Evolutionary conservation across 2,888 invertebrate genomes (phyloP).

Genomic region (Panopea generosa): DNA sequence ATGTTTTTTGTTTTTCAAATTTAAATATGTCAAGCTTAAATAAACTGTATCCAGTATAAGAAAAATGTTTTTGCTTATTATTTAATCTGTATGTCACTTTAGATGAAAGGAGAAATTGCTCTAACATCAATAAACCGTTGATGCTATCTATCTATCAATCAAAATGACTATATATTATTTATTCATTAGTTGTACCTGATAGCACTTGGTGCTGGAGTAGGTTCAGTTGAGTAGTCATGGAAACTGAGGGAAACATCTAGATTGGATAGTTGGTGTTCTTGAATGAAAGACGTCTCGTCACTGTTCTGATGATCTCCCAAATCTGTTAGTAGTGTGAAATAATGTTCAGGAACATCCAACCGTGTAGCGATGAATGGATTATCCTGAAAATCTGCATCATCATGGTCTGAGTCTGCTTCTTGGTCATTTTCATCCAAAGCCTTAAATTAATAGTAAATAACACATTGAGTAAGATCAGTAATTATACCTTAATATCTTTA

Average conservation of each 20-base stretch:
- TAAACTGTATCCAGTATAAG: too few species aligned
- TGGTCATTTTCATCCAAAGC: not conserved
- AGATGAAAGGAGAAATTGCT: too few species aligned
- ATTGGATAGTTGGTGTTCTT: not conserved
- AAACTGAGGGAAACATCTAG: not conserved
- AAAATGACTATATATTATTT: too few species aligned
- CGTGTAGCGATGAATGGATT: not conserved
- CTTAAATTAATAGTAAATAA: too few species aligned
- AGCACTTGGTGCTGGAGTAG: not conserved
- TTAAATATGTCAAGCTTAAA: too few species aligned
- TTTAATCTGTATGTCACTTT: too few species aligned
- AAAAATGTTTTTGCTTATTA: too few species aligned
- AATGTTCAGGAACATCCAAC: not conserved
- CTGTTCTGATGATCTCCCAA: not conserved
- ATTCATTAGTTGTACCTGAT: not conserved
- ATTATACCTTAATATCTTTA: too few species aligned
- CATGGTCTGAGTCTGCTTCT: not conserved
- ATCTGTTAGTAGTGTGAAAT: constrained; percentile 13
- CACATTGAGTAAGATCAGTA: too few species aligned
- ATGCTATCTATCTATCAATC: too few species aligned
- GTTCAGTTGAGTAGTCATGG: not conserved
- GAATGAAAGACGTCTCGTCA: not conserved
- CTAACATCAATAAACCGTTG: too few species aligned
- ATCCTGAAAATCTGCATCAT: not conserved
- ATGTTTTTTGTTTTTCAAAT: too few species aligned